Evolutionary conservation across 2,797 vertebrate genomes (phyloP).

Genomic region (Leucoraja ocellata): DNA sequence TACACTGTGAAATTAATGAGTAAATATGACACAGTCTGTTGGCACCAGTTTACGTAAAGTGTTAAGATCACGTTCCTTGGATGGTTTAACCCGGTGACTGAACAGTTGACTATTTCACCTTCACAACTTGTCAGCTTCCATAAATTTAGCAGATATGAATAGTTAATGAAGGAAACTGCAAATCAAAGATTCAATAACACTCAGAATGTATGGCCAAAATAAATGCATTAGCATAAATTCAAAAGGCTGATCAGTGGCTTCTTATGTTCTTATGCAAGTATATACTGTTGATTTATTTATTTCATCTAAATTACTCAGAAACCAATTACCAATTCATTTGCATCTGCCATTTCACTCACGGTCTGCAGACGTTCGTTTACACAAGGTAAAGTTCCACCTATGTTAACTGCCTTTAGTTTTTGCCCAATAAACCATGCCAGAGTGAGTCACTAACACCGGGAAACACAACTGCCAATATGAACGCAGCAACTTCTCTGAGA

Average conservation of each 20-base stretch:
- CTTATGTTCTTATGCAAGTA: background rate
- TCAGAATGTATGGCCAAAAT: background rate
- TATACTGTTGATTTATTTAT: background rate
- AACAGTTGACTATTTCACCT: constrained; percentile 21
- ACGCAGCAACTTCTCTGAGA: background rate
- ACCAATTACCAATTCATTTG: background rate
- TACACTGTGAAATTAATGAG: constrained; percentile 35
- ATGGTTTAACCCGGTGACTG: constrained; percentile 2
- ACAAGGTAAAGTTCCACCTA: background rate
- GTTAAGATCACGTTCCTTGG: background rate
- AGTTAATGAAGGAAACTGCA: background rate
- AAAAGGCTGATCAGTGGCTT: too few species aligned
- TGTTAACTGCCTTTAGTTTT: background rate
- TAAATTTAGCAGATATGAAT: constrained; percentile 13
- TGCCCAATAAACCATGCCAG: background rate
- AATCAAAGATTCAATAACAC: background rate
- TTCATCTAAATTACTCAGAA: background rate
- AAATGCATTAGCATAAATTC: background rate
- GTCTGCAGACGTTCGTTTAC: background rate
- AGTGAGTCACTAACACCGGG: background rate
- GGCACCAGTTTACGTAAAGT: background rate
- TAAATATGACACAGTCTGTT: constrained; percentile 31
- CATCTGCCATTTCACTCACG: background rate
- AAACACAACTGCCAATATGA: background rate
- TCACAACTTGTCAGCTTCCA: constrained; percentile 19